phyloP scores from a whole-genome alignment of 2,797 vertebrate genomes.

The Corythornis leucogaster region DNA sequence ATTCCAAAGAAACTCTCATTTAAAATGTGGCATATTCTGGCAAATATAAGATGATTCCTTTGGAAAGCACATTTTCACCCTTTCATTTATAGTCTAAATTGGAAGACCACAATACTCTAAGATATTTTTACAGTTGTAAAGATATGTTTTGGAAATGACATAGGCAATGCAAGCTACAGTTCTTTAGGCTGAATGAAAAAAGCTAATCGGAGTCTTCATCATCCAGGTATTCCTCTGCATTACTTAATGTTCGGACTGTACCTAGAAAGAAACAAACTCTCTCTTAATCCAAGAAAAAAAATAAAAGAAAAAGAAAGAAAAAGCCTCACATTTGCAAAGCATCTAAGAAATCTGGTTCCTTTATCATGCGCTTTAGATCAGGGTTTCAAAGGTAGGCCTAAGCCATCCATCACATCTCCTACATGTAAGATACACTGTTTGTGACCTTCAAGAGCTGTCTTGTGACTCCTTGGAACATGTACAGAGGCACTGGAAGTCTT shows the following conservation, averaged over 20 bases:
- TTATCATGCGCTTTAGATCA: neutral
- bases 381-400: neutral
- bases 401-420: neutral
- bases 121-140: slow-evolving; percentile 48
- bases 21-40: neutral
- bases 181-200: slow-evolving; percentile 22
- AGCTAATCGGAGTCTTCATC: slow-evolving; percentile 96
- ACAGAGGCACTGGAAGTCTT: neutral
- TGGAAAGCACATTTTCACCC: neutral
- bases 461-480: neutral
- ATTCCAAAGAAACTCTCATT: slow-evolving; percentile 20
- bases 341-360: neutral
- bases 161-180: slow-evolving; percentile 46
- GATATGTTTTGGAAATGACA: slow-evolving; percentile 61
- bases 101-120: slow-evolving; percentile 34
- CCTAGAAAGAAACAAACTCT: slow-evolving; percentile 73
- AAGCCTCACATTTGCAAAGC: neutral
- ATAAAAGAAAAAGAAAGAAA: neutral
- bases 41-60: neutral
- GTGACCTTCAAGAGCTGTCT: neutral
- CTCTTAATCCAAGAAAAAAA: neutral
- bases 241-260: slow-evolving; percentile 86
- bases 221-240: slow-evolving; percentile 96
- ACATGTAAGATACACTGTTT: neutral
- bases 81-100: neutral